Percentiles rank a stretch among this genome's conserved stretches.
Evolutionary conservation across 2,113 vertebrate species (phyloP).

Genomic region (Oxygymnocypris stewartii): DNA sequence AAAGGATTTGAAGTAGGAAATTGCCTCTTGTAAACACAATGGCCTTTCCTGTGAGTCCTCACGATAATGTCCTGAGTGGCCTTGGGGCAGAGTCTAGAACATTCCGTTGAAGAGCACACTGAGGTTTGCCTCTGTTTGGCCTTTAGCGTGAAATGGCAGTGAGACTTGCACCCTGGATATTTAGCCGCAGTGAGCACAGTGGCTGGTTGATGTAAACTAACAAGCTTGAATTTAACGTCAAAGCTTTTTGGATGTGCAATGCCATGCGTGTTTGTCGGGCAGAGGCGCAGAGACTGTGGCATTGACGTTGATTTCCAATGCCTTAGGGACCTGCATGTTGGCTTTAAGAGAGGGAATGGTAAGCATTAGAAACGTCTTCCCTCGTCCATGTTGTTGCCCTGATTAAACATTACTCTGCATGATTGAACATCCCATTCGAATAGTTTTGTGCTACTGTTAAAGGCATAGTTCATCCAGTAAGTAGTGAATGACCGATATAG

Average conservation of each 20-base stretch:
- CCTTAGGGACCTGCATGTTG: conserved; percentile 64
- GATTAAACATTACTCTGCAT: conserved; percentile 63
- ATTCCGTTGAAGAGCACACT: conserved; percentile 49
- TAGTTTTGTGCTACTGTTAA: background rate
- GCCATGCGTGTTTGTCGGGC: conserved; percentile 58
- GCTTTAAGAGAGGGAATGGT: conserved; percentile 16
- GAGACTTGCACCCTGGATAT: conserved; percentile 29
- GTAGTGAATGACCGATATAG: too few species aligned
- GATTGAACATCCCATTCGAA: conserved; percentile 50
- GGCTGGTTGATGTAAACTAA: conserved; percentile 49
- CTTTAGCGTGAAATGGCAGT: conserved; percentile 56
- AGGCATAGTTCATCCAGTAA: background rate
- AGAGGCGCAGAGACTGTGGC: conserved; percentile 53
- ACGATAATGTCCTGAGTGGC: conserved; percentile 57
- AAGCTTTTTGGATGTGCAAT: conserved; percentile 51
- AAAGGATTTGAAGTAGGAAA: conserved; percentile 58
- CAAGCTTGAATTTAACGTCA: conserved; percentile 65
- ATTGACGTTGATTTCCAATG: conserved; percentile 60
- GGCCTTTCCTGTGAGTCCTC: conserved; percentile 58
- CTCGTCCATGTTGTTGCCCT: conserved; percentile 55
- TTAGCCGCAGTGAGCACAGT: conserved; percentile 23
- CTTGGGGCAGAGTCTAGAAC: conserved; percentile 55
- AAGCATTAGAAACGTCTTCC: background rate
- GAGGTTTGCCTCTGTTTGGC: conserved; percentile 46
- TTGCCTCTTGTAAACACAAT: conserved; percentile 57